Percentiles rank a stretch among this genome's conserved stretches.
Evolutionary conservation across 2,888 invertebrate genomes (phyloP).

Genomic region (Herminia tarsipennalis): DNA sequence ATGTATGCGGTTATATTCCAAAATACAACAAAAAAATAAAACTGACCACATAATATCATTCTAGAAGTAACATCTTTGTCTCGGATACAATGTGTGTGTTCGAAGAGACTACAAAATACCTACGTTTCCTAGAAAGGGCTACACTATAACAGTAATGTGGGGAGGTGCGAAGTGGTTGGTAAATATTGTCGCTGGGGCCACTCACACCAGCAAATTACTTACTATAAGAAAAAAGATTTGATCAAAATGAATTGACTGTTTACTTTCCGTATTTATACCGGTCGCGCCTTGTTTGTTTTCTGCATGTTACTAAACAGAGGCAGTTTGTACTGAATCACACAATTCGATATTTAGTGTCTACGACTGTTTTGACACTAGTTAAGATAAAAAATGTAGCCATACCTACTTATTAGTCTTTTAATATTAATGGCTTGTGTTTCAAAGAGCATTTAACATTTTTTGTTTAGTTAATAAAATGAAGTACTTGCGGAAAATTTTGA

Average conservation of each 20-base stretch:
- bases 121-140: constrained; percentile 72
- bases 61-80: constrained; percentile 43
- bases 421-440: no score
- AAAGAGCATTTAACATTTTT: no score
- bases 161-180: constrained; percentile 78
- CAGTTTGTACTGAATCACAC: constrained; percentile 1
- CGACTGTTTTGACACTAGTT: no score
- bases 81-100: constrained; percentile 53
- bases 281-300: constrained; percentile 47
- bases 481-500: background rate
- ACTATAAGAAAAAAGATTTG: constrained; percentile 60
- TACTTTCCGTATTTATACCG: constrained; percentile 51
- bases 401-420: no score
- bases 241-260: constrained; percentile 63
- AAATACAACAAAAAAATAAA: background rate
- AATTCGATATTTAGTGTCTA: background rate
- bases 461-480: no score
- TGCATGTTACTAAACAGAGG: constrained; percentile 19
- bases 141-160: constrained; percentile 58
- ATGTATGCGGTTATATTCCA: no score
- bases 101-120: constrained; percentile 52
- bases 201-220: constrained; percentile 66
- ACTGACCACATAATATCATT: constrained; percentile 12
- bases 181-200: constrained; percentile 65
- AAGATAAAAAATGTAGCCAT: no score